Evolutionary conservation across 2,888 invertebrate genomes (phyloP).

Genomic region (Caenorhabditis auriculariae): DNA sequence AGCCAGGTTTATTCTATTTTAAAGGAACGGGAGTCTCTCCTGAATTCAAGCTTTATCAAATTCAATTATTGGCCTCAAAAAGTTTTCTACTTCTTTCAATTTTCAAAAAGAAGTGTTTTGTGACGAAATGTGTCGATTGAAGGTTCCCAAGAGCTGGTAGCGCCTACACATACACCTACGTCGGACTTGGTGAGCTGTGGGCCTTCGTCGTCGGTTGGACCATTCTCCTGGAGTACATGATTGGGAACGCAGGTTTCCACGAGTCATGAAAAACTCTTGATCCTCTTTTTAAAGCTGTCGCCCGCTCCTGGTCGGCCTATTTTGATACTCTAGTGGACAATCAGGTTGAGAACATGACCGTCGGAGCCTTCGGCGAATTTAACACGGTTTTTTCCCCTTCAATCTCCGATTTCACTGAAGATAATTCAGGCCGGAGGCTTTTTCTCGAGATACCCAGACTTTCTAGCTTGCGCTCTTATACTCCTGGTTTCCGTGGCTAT

Average conservation of each 20-base stretch:
- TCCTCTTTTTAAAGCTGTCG: slow-evolving; percentile 62
- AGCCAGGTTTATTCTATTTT: slow-evolving; percentile 58
- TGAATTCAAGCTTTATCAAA: not conserved
- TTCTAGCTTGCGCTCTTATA: slow-evolving; percentile 59
- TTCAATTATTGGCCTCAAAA: no score
- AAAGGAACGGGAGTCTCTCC: not conserved
- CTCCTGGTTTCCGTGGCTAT: slow-evolving; percentile 62
- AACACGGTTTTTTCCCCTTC: slow-evolving; percentile 5
- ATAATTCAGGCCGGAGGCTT: slow-evolving; percentile 22
- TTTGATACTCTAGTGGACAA: slow-evolving; percentile 63
- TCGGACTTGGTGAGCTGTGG: slow-evolving; percentile 89
- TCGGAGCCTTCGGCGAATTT: slow-evolving; percentile 45
- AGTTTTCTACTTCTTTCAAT: no score
- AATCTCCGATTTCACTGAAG: not conserved
- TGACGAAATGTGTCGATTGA: slow-evolving; percentile 7
- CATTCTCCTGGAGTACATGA: slow-evolving; percentile 74
- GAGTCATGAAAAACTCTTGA: not conserved
- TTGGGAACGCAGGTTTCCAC: slow-evolving; percentile 67
- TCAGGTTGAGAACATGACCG: slow-evolving; percentile 60
- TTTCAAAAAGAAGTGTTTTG: not conserved
- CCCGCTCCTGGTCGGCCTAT: slow-evolving; percentile 66
- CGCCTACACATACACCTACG: slow-evolving; percentile 82
- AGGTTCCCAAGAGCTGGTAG: slow-evolving; percentile 78
- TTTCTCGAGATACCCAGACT: slow-evolving; percentile 63
- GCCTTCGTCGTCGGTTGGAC: slow-evolving; percentile 75